Evolutionary conservation across 1,140 invertebrate genomes (phyloP), one percentile per base, ranked within the genome.

Genomic region (Bradysia coprophila): DNA sequence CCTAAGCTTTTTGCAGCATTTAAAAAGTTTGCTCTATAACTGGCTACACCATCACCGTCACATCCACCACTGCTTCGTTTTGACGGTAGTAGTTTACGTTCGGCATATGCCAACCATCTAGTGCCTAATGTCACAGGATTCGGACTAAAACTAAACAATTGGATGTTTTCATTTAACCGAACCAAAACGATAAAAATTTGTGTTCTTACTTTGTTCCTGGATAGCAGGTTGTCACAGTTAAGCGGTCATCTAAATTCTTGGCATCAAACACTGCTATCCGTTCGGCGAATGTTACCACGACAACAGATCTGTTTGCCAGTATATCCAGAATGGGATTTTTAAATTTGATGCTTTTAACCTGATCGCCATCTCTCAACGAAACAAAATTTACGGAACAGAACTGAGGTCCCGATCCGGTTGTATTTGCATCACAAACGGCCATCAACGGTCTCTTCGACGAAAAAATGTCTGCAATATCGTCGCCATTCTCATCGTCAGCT

Each of bases 11-110:
- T 96, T 18, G 92, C 92, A 18, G 91, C 91, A 63, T 92, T 90
- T 13, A 97, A 72, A 37, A 96, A 84, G 1, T 89, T 92, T 1
- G 92, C 90, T 40, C 91, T 93, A 55, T 96, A 96, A 49, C 90
- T 94, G 52, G 87, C 80, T 9, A 83, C 66, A n/a, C 70, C 70
- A 53, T 72, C 70, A 24, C 65, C 74, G 58, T 81, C 78, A 58
- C 78, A 80, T 2, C 90, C 90, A 3, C 89, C 90, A 53, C 79
- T 82, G 57, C 86, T 91, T 51, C 86, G 75, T 57, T 85, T 81
- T 0, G 77, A 69, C 5, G 81, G 75, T 41, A 86, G 67, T 22
- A 94, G 55, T 62, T 87, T 79, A 50, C 81, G 81, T 57, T 95
- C 91, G 46, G 87, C 84, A 54, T 81, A 82, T 1, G 78, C 80